phyloP scores from a whole-genome alignment of 1,140 invertebrate species.

The Mya arenaria region DNA sequence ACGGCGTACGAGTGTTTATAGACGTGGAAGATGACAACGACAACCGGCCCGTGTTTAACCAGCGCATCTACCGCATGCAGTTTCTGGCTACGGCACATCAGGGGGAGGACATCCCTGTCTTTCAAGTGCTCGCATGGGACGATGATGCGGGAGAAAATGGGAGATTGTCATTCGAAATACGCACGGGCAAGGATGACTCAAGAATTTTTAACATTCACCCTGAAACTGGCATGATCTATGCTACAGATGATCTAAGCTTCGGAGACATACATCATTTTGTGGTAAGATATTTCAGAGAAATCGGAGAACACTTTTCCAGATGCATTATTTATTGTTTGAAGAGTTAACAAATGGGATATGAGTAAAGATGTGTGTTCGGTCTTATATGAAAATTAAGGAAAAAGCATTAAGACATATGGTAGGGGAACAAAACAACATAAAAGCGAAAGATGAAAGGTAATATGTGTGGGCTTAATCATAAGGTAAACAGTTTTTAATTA shows the following conservation, averaged over 20 bases:
- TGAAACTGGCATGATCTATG: slow-evolving; percentile 89
- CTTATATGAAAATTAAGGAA: too few relatives aligned
- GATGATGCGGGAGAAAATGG: slow-evolving; percentile 82
- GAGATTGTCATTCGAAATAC: slow-evolving; percentile 90
- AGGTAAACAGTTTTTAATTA: too few relatives aligned
- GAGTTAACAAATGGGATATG: too few relatives aligned
- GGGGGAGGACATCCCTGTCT: slow-evolving; percentile 67
- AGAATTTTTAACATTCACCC: slow-evolving; percentile 89
- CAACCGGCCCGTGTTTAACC: slow-evolving; percentile 87
- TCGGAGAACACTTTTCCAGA: background rate
- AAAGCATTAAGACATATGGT: too few relatives aligned
- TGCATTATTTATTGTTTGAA: background rate
- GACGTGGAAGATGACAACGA: slow-evolving; percentile 93
- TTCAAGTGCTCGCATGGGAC: slow-evolving; percentile 76
- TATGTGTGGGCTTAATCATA: too few relatives aligned
- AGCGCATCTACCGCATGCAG: slow-evolving; percentile 90
- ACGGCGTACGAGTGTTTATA: slow-evolving; percentile 91
- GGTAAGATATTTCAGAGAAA: slow-evolving; percentile 82
- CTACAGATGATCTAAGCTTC: slow-evolving; percentile 85
- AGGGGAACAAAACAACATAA: too few relatives aligned
- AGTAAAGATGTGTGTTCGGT: too few relatives aligned
- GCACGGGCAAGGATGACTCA: slow-evolving; percentile 87
- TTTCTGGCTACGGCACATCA: slow-evolving; percentile 84
- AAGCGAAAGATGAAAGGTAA: too few relatives aligned
- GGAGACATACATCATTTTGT: slow-evolving; percentile 90